A percentile compares a stretch with the other conserved stretches of the same genome.
Conservation (phyloP, 2,113 vertebrate genomes). For the Hippocampus guttulatus region DNA sequence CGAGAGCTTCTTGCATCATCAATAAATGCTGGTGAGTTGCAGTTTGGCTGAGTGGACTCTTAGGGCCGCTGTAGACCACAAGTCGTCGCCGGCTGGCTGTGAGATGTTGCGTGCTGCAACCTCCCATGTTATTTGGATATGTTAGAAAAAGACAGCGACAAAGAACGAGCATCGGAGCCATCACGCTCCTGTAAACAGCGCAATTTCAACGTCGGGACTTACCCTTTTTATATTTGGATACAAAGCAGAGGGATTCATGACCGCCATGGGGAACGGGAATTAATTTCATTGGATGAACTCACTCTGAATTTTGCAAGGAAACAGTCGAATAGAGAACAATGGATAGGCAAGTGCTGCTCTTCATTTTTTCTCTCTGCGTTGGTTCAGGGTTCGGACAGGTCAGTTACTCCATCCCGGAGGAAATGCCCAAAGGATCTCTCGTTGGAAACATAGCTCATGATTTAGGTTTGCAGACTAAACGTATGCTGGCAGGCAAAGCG, state of each 20-base stretch:
- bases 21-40: too few relatives aligned
- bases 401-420: conserved; percentile 58
- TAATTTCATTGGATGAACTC: too few relatives aligned
- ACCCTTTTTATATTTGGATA: too few relatives aligned
- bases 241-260: too few relatives aligned
- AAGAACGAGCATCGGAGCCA: too few relatives aligned
- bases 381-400: conserved; percentile 33
- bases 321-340: conserved; percentile 10
- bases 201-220: too few relatives aligned
- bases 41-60: neutral
- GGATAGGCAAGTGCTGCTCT: neutral
- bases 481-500: conserved; percentile 4
- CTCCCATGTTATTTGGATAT: neutral
- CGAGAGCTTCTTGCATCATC: too few relatives aligned
- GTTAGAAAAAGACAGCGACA: neutral
- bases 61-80: conserved; percentile 9
- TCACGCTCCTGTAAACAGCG: too few relatives aligned
- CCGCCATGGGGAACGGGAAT: neutral
- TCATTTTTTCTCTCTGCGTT: neutral
- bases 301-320: too few relatives aligned
- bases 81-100: neutral
- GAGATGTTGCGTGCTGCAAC: neutral
- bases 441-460: conserved; percentile 58
- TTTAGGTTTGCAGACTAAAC: conserved; percentile 30
- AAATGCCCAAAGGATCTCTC: conserved; percentile 42